These are phyloP conservation scores for Phrynocephalus forsythii DNA, from an alignment of 2,797 vertebrate genomes.

Conservation along the genomic window DNA sequence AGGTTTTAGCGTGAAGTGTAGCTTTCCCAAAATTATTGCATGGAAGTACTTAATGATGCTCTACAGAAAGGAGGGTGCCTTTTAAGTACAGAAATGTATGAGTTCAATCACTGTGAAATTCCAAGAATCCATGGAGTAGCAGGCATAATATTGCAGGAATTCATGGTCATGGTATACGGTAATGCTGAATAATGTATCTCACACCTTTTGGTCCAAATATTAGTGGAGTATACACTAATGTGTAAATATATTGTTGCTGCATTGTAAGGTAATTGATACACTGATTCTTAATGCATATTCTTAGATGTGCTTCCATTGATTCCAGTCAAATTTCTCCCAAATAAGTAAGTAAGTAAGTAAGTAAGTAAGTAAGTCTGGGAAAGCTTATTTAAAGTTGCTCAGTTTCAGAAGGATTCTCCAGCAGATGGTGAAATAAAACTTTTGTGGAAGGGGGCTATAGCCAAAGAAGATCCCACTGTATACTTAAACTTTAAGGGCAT, in stretches of 20 bases:
- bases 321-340: background rate
- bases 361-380: background rate
- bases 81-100: conserved; percentile 1
- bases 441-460: background rate
- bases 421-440: background rate
- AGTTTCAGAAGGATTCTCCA: background rate
- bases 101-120: conserved; percentile 21
- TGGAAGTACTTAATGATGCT: conserved; percentile 34
- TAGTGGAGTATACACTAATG: background rate
- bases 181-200: conserved; percentile 3
- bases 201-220: background rate
- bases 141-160: conserved; percentile 22
- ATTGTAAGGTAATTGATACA: conserved; percentile 3
- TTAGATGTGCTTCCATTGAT: background rate
- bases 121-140: background rate
- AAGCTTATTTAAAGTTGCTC: background rate
- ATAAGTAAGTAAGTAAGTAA: background rate
- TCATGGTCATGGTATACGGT: background rate
- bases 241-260: background rate
- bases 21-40: background rate
- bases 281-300: background rate
- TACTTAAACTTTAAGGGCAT: background rate
- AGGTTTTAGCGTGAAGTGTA: too few species aligned
- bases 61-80: background rate
- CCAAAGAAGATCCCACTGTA: background rate